phyloP scores from a whole-genome alignment of 2,797 vertebrate species.

The Acridotheres tristis region DNA sequence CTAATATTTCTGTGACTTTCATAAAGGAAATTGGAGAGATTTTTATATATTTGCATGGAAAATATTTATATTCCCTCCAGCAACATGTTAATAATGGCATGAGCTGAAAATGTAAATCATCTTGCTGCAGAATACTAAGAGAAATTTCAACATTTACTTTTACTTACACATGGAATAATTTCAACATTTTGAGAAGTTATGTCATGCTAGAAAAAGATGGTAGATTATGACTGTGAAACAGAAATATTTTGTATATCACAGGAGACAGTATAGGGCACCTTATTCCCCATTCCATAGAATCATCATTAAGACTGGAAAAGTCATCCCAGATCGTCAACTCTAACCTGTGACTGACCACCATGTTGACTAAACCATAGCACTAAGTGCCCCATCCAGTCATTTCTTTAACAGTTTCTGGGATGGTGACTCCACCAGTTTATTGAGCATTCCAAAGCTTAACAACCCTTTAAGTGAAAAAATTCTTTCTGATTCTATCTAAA shows the following conservation, averaged over 20 bases:
- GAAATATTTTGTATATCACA: neutral
- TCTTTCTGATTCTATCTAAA: neutral
- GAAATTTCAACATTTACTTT: slow-evolving; percentile 7
- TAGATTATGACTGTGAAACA: neutral
- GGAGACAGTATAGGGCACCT: neutral
- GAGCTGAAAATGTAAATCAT: neutral
- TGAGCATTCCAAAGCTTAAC: neutral
- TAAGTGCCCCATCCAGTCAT: neutral
- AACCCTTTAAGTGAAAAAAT: neutral
- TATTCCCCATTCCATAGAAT: neutral
- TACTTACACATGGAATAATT: neutral
- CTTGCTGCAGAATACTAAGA: neutral
- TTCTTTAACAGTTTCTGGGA: neutral
- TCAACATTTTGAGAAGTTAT: neutral
- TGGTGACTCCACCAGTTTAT: neutral
- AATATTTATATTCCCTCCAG: slow-evolving; percentile 1
- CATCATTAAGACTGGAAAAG: neutral
- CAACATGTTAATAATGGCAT: neutral
- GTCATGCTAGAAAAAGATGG: neutral
- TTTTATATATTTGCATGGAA: neutral
- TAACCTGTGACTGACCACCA: neutral
- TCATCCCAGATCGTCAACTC: neutral
- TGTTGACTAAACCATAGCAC: neutral
- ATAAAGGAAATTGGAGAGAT: neutral
- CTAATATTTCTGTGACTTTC: neutral